Percentiles rank a stretch among this genome's conserved stretches.
Conservation (phyloP, 2,888 invertebrate genomes). For the Phengaris arion region DNA sequence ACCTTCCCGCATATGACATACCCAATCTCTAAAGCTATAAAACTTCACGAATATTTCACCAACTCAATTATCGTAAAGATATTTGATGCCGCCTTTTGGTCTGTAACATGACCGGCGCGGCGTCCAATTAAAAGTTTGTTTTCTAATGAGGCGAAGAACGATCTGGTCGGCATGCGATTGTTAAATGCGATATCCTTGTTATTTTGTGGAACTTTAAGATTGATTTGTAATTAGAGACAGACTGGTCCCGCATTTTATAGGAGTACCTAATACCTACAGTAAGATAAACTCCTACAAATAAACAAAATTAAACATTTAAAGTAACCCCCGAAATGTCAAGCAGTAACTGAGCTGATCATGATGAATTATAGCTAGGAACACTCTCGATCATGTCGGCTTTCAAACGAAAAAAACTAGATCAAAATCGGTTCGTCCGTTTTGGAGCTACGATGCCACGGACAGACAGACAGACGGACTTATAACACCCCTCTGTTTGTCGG, state of each 20-base stretch:
- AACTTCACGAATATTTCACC: conserved; percentile 7
- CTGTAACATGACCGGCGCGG: conserved; percentile 1
- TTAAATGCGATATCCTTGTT: conserved; percentile 19
- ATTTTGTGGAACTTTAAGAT: not conserved
- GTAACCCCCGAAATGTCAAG: too few species aligned
- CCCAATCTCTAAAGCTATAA: conserved; percentile 4
- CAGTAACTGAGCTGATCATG: too few species aligned
- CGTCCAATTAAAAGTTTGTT: conserved; percentile 23
- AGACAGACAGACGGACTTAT: too few species aligned
- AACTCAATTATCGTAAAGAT: conserved; percentile 21
- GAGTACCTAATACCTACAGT: too few species aligned
- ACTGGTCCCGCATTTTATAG: not conserved
- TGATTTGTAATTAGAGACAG: not conserved
- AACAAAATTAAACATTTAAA: too few species aligned
- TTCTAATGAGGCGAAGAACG: conserved; percentile 17
- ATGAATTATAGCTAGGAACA: too few species aligned
- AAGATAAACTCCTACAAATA: too few species aligned
- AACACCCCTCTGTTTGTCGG: too few species aligned
- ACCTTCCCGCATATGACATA: not conserved
- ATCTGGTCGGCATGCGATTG: not conserved
- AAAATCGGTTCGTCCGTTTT: too few species aligned
- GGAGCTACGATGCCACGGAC: too few species aligned
- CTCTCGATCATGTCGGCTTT: too few species aligned
- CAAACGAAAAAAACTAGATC: too few species aligned
- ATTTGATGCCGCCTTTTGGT: not conserved